These are phyloP conservation scores for Torymus texanus DNA, from an alignment of 2,888 invertebrate species.

Conservation along the genomic window DNA sequence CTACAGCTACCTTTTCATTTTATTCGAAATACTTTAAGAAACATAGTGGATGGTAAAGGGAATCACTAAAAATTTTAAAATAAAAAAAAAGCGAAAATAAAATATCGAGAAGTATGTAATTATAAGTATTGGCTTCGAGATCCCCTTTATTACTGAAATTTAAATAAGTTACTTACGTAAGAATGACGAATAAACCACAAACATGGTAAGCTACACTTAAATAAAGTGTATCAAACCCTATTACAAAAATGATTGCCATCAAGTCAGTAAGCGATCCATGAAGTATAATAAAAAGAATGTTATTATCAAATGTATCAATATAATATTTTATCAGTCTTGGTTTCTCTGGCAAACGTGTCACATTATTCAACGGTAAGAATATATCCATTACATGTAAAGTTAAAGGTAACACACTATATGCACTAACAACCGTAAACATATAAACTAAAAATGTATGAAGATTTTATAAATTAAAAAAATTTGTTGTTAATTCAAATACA, in stretches of 20 bases:
- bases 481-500: neutral
- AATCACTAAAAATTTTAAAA: no score
- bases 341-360: slow-evolving; percentile 18
- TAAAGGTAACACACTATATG: slow-evolving; percentile 40
- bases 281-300: slow-evolving; percentile 36
- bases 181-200: slow-evolving; percentile 40
- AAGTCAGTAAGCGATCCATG: slow-evolving; percentile 30
- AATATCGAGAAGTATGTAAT: no score
- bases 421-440: slow-evolving; percentile 31
- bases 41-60: no score
- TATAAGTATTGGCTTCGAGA: no score
- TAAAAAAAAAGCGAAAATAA: no score
- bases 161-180: slow-evolving; percentile 37
- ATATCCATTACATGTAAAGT: slow-evolving; percentile 40
- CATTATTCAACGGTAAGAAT: slow-evolving; percentile 14
- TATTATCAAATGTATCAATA: slow-evolving; percentile 33
- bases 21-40: no score
- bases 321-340: slow-evolving; percentile 39
- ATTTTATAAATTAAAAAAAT: neutral
- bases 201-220: slow-evolving; percentile 36
- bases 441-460: slow-evolving; percentile 16
- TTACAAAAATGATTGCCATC: slow-evolving; percentile 30
- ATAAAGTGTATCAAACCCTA: slow-evolving; percentile 48
- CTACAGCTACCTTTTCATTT: no score
- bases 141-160: neutral